Percentiles rank a stretch among this genome's conserved stretches.
phyloP scores from a whole-genome alignment of 2,113 vertebrate genomes.

The Martes martes region DNA sequence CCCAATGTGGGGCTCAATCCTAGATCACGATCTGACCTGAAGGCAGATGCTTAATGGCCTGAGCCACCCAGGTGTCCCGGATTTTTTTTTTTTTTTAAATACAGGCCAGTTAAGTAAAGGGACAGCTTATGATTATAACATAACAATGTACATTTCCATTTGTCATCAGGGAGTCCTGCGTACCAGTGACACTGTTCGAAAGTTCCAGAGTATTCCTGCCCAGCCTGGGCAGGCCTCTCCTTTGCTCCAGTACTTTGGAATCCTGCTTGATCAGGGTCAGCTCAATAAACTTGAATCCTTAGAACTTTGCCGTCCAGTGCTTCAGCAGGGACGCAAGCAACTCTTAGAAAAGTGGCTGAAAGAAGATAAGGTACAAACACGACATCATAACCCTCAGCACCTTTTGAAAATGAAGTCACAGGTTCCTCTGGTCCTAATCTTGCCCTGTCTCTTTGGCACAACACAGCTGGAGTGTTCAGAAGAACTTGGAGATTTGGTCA shows the following conservation, averaged over 20 bases:
- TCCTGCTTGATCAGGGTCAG: slow-evolving; percentile 93
- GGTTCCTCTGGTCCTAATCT: background rate
- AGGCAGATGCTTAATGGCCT: background rate
- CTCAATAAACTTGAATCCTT: slow-evolving; percentile 94
- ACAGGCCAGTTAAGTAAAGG: background rate
- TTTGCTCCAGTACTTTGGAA: slow-evolving; percentile 93
- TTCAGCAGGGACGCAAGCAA: slow-evolving; percentile 93
- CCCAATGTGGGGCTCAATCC: background rate
- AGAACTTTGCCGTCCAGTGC: slow-evolving; percentile 92
- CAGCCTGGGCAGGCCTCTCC: slow-evolving; percentile 93
- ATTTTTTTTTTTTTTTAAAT: background rate
- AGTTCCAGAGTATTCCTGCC: slow-evolving; percentile 92
- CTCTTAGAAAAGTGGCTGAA: slow-evolving; percentile 96
- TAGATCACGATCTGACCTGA: background rate
- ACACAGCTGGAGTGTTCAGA: slow-evolving; percentile 92
- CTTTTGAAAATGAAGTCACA: background rate
- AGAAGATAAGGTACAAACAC: slow-evolving; percentile 90
- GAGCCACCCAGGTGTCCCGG: background rate
- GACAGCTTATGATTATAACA: too few species aligned
- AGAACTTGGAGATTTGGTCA: slow-evolving; percentile 94
- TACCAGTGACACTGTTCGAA: slow-evolving; percentile 91
- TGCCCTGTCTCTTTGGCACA: background rate
- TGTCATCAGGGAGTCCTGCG: slow-evolving; percentile 88
- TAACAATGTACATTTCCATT: background rate
- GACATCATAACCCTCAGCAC: background rate